Base-by-base conservation (phyloP, 2,888 invertebrate genomes). In the Philopedon plagiatum region DNA sequence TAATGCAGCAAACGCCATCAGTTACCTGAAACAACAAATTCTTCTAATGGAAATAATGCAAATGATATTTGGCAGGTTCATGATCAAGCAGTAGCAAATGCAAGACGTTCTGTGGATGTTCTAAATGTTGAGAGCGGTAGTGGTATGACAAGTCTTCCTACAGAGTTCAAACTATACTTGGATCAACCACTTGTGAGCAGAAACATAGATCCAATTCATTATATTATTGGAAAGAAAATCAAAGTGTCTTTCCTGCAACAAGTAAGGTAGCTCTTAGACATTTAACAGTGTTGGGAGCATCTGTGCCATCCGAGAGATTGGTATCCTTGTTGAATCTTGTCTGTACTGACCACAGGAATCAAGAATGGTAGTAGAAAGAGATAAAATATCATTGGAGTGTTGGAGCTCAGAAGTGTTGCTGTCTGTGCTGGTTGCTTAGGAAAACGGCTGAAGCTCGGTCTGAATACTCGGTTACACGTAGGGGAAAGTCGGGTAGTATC, bases 141-240 rank as follows among this genome's bases (percentile, higher is more conserved):
- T n/a, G n/a, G n/a, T n/a, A n/a, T n/a, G n/a, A n/a, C n/a, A n/a
- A n/a, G 58, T 9, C n/a, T 39, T 39, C 39, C 58, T 4, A 58
- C 19, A 19, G 34, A 37, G 18, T 19, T 58, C 4, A 58, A 58
- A 19, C 37, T 58, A 37, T 58, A 37, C 18, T 39, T 58, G 19
- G 19, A 37, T 37, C 58, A 58, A 39, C 58, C 58, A 18, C n/a
- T 19, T 15, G 18, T 49, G 11, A 9, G 5, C 5, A 3, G 18
- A 58, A 15, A 9, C 3, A 11, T 7, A 13, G 19, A 39, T 32
- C 58, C 58, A 15, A 58, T 58, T 34, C 34, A 18, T 0, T n/a
- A n/a, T n/a, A n/a, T n/a, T 58, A 58, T 15, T 58, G 58, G 58
- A 39, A 32, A 18, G 21, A 58, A 15, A 37, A n/a, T 32, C 13